Evolutionary conservation across 2,888 invertebrate genomes (phyloP).

Genomic region (Celastrina argiolus): DNA sequence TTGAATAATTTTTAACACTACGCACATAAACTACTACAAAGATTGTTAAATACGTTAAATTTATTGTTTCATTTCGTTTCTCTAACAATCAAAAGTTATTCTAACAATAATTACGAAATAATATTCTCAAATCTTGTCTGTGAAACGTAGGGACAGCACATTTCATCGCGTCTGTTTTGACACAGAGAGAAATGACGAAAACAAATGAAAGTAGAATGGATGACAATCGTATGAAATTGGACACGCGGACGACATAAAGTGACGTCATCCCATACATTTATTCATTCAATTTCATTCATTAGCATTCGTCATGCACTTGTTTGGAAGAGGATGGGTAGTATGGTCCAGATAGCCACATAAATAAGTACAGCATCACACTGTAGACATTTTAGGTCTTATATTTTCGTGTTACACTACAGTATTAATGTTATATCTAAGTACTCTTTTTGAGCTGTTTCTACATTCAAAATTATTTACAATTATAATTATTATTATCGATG

Average conservation of each 20-base stretch:
- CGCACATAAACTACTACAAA: slow-evolving; percentile 16
- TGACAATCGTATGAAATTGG: slow-evolving; percentile 1
- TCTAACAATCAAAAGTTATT: not conserved
- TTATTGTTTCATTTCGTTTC: slow-evolving; percentile 21
- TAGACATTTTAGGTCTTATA: not conserved
- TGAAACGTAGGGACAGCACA: slow-evolving; percentile 10
- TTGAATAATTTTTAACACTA: slow-evolving; percentile 19
- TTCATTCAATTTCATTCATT: slow-evolving; percentile 8
- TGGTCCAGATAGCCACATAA: not conserved
- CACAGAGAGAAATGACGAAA: not conserved
- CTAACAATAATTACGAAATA: not conserved
- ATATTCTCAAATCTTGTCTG: slow-evolving; percentile 5
- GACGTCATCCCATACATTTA: not conserved
- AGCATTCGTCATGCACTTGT: not conserved
- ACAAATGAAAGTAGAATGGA: not conserved
- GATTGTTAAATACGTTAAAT: not conserved
- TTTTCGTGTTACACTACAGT: not conserved
- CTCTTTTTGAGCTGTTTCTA: slow-evolving; percentile 8
- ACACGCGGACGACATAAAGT: slow-evolving; percentile 11
- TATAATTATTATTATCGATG: not conserved
- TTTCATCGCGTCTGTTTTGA: not conserved
- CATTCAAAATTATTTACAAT: slow-evolving; percentile 13
- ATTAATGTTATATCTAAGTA: too few relatives aligned
- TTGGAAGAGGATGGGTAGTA: not conserved
- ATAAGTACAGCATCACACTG: not conserved